Evolutionary conservation across 2,113 vertebrate species (phyloP).

Genomic region (Oryzias melastigma): DNA sequence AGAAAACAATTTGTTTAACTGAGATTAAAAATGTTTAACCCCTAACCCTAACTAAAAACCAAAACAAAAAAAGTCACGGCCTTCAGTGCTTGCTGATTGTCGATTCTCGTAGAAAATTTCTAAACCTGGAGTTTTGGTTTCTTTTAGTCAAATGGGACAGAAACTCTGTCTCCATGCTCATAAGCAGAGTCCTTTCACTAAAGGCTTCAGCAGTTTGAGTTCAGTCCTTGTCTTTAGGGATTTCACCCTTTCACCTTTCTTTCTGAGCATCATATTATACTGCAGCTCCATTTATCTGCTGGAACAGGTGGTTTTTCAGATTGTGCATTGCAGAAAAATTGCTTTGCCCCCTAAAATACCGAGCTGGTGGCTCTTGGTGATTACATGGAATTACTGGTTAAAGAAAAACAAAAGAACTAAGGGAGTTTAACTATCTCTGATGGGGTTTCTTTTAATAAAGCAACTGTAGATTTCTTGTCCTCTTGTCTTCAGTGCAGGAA

Average conservation of each 20-base stretch:
- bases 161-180: neutral
- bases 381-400: neutral
- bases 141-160: too few species aligned
- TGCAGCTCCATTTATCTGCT: slow-evolving; percentile 1
- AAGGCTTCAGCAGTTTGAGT: neutral
- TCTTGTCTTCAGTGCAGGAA: neutral
- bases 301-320: neutral
- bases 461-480: neutral
- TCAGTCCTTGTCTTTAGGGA: neutral
- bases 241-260: neutral
- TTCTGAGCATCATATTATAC: neutral
- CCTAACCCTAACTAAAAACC: too few species aligned
- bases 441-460: neutral
- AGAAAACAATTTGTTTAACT: too few species aligned
- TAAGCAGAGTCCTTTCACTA: neutral
- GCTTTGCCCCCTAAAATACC: neutral
- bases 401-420: neutral
- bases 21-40: too few species aligned
- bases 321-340: slow-evolving; percentile 2
- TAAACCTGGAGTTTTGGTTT: too few species aligned
- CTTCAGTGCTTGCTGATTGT: too few species aligned
- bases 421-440: neutral
- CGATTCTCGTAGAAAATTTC: too few species aligned
- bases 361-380: neutral
- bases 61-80: too few species aligned